These are phyloP conservation scores for Hepsetus odoe DNA, from an alignment of 2,113 vertebrate genomes.

Conservation along the genomic window DNA sequence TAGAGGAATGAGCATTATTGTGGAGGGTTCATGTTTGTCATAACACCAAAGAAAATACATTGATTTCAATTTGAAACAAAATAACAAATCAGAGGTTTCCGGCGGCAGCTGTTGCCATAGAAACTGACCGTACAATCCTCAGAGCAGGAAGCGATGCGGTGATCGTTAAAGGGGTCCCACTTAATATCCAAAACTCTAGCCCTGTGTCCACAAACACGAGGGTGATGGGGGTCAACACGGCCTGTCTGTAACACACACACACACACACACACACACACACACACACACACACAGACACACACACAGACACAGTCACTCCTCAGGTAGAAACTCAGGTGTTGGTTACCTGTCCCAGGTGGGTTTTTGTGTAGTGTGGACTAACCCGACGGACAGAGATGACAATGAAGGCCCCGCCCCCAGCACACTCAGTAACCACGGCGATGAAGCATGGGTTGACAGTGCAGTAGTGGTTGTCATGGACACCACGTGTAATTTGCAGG, in stretches of 20 bases:
- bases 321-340: not conserved
- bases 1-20: no score
- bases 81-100: no score
- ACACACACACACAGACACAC: constrained; percentile 28
- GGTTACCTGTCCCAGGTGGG: not conserved
- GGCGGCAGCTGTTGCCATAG: not conserved
- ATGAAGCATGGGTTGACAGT: constrained; percentile 91
- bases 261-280: constrained; percentile 28
- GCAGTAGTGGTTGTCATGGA: constrained; percentile 94
- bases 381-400: constrained; percentile 90
- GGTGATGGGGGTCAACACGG: constrained; percentile 87
- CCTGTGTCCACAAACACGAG: constrained; percentile 87
- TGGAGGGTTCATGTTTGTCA: no score
- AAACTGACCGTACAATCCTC: constrained; percentile 87
- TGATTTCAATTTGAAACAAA: no score
- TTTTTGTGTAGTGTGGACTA: constrained; percentile 23
- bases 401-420: constrained; percentile 87
- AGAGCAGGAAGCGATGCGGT: constrained; percentile 90
- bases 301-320: not conserved
- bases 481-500: constrained; percentile 85
- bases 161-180: constrained; percentile 95
- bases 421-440: constrained; percentile 90
- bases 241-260: constrained; percentile 80
- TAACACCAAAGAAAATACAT: no score
- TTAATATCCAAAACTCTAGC: constrained; percentile 89